Evolutionary conservation across 2,888 invertebrate species (phyloP).

Genomic region (Aplocera efformata): DNA sequence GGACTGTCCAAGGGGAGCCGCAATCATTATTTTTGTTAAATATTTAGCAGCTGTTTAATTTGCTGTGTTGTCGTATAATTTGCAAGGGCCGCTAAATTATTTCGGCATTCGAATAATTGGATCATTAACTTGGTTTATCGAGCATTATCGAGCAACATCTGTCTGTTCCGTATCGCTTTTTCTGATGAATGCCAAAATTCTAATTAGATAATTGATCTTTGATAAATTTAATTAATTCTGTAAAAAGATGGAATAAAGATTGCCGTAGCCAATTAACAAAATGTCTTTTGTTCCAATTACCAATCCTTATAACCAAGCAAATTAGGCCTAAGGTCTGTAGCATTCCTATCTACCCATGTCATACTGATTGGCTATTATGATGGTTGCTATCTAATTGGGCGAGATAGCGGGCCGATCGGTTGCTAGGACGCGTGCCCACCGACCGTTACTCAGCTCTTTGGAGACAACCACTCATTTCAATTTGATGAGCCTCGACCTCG

Average conservation of each 20-base stretch:
- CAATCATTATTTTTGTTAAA: neutral
- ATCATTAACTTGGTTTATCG: neutral
- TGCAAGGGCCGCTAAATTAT: constrained; percentile 1
- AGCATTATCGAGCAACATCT: constrained; percentile 5
- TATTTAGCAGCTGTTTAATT: constrained; percentile 3
- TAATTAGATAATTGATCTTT: too few species aligned
- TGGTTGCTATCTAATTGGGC: constrained; percentile 30
- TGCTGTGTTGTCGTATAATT: neutral
- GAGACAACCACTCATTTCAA: constrained; percentile 49
- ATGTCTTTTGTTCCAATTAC: neutral
- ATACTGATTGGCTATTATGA: constrained; percentile 28
- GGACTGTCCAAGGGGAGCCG: constrained; percentile 1
- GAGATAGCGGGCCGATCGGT: constrained; percentile 28
- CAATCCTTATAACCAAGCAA: constrained; percentile 3
- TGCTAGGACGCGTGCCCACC: constrained; percentile 45
- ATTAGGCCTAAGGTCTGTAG: constrained; percentile 8
- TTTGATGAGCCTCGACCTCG: constrained; percentile 46
- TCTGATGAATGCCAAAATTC: too few species aligned
- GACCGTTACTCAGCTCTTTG: constrained; percentile 41
- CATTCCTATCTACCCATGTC: constrained; percentile 21
- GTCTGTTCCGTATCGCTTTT: neutral
- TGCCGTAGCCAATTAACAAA: too few species aligned
- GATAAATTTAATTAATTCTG: too few species aligned
- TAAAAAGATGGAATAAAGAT: too few species aligned
- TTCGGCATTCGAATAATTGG: neutral